These are phyloP conservation scores for Drosophila helvetica DNA, from an alignment of 2,888 invertebrate species.

Conservation along the genomic window DNA sequence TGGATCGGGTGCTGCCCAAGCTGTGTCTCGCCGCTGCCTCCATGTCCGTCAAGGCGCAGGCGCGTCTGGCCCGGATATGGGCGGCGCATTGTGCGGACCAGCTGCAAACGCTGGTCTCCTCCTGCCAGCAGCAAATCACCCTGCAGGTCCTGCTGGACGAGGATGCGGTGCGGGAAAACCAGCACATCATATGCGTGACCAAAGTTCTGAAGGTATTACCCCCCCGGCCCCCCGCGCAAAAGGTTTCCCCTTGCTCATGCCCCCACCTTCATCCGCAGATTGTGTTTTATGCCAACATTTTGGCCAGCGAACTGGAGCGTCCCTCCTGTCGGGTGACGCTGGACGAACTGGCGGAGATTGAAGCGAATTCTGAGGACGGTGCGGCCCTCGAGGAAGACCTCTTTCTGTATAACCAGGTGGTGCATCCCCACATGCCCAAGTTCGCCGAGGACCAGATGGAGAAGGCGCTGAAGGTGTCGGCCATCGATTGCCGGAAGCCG, in stretches of 20 bases:
- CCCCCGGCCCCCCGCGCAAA: too few relatives aligned
- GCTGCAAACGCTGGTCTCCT: constrained; percentile 88
- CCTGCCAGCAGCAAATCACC: constrained; percentile 94
- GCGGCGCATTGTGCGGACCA: constrained; percentile 88
- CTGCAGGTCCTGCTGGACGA: constrained; percentile 91
- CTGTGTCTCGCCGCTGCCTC: constrained; percentile 90
- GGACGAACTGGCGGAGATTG: constrained; percentile 38
- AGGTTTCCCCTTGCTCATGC: too few relatives aligned
- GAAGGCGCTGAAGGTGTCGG: constrained; percentile 87
- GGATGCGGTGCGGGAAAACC: constrained; percentile 93
- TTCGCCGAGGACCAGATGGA: constrained; percentile 85
- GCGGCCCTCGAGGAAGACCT: constrained; percentile 81
- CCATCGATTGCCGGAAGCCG: constrained; percentile 91
- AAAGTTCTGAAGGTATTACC: constrained; percentile 91
- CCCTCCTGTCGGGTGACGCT: constrained; percentile 84
- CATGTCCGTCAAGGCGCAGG: constrained; percentile 90
- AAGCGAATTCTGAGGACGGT: constrained; percentile 56
- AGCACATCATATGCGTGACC: constrained; percentile 92
- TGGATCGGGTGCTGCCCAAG: constrained; percentile 92
- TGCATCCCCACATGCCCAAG: constrained; percentile 79
- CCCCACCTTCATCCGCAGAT: constrained; percentile 84
- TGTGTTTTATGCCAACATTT: constrained; percentile 93
- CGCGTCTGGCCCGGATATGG: constrained; percentile 92
- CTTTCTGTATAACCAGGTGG: constrained; percentile 80
- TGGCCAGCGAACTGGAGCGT: constrained; percentile 91